Percentiles rank a stretch among this genome's conserved stretches.
phyloP scores from a whole-genome alignment of 2,113 vertebrate species.

The Mirza zaza region DNA sequence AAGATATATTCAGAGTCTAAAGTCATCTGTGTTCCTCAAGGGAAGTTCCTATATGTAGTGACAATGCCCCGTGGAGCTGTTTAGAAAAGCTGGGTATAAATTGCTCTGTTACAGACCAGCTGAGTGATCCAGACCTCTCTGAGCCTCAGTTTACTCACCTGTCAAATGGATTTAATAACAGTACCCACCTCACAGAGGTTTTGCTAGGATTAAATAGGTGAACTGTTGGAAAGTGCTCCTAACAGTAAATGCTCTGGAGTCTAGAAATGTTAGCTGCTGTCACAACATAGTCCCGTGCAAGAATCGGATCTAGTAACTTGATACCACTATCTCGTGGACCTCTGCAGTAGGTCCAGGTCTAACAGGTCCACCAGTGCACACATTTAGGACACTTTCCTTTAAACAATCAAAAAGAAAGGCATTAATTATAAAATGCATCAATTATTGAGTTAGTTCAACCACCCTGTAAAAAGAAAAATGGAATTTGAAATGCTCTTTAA shows the following conservation, averaged over 20 bases:
- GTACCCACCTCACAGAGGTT: background rate
- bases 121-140: background rate
- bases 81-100: background rate
- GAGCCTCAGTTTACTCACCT: background rate
- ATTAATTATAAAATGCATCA: background rate
- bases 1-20: background rate
- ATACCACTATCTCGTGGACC: background rate
- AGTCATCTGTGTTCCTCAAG: background rate
- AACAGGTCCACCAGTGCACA: background rate
- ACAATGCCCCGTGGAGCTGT: background rate
- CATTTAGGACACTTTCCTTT: background rate
- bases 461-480: background rate
- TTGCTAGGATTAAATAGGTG: background rate
- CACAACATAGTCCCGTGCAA: background rate
- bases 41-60: fast-evolving
- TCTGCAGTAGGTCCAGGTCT: background rate
- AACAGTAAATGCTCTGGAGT: background rate
- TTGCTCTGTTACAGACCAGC: background rate
- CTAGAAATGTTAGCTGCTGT: background rate
- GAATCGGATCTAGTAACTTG: background rate
- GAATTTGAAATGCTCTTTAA: background rate
- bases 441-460: background rate
- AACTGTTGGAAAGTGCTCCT: background rate
- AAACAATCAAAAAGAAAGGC: background rate
- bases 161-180: too few species aligned